Evolutionary conservation across 2,888 invertebrate genomes (phyloP), one percentile per base, ranked within the genome.

Genomic region (Drosophila nigricruria): DNA sequence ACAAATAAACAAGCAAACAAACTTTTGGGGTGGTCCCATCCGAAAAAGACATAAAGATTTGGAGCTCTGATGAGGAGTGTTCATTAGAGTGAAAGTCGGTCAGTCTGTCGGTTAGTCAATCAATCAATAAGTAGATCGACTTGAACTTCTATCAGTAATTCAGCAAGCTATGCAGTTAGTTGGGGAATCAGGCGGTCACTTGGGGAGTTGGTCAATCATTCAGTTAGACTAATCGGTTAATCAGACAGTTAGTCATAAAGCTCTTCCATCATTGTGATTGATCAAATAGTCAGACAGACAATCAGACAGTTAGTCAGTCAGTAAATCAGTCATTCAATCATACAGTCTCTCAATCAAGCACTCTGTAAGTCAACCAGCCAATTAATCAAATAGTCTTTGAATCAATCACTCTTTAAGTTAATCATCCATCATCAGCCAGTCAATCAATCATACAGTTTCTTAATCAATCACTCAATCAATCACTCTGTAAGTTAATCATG

Each of bases 1-100:
- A 58, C 56, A 56, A 71, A 74, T 69, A 75, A 77, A 73, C 63
- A 73, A 72, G 45, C 72, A 49, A 62, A 61, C 45, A 32, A 54
- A 56, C 61, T 20, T 79, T 82, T 73, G 70, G 81, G 89, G 89
- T 85, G 88, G 89, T 85, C 85, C 66, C 27, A 10, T 38, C 47
- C 1, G 38, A 1, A 42, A 42, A 8, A 49, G 0, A 4, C 16
- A 27, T 27, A 30, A 49, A 49, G 47, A 69, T 53, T 30, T 54
- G 9, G 18, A 59, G 42, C 69, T 27, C 16, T 25, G 43, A 45
- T 52, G 58, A 34, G 54, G 23, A 38, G 42, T 36, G 56, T 61
- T 72, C 52, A 61, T 60, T 66, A 30, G 53, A 73, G 82, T 45
- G 76, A 65, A 74, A 77, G 70, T 66, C 57, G 25, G 25, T 34